Evolutionary conservation across 1,140 invertebrate genomes (phyloP), one percentile per base, ranked within the genome.

Genomic region (Drepana arcuata): DNA sequence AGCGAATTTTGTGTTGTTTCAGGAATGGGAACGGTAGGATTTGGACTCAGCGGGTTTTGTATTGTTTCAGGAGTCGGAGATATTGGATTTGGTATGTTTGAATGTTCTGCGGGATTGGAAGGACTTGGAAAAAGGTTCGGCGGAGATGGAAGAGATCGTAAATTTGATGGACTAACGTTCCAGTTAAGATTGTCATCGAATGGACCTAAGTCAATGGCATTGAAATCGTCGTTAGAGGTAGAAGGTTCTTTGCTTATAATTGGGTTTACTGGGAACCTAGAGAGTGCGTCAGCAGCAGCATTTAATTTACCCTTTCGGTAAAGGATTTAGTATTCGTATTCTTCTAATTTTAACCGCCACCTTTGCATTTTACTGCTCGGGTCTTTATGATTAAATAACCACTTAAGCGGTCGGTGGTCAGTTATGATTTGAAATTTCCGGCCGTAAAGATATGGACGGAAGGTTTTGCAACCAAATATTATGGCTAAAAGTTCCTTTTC

Each of bases 281-380:
- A 26, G 2, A 26, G 24, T 2, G 24, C 24, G n/a, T 26, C 24
- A 10, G 24, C 24, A 10, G 4, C n/a, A 2, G 24, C 10, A 10
- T 26, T 26, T 7, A 26, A 10, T 26, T 26, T 26, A 2, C 24
- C 24, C n/a, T 26, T 26, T 26, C 10, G 4, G 9, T 21, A 21
- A 9, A 21, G 4, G 18, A 21, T 21, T 21, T 21, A n/a, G n/a
- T n/a, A n/a, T n/a, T 48, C 27, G 14, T 48, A 48, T 41, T 48
- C 38, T 26, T 34, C 33, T 26, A 48, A 14, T 41, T 16, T 41
- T 6, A 48, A 24, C 5, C 44, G 27, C 38, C 44, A 48, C 6
- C 44, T 28, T 34, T 23, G 32, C 1, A 44, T 16, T 44, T 44
- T 40, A 7, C 26, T 35, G 9, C n/a, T 10, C n/a, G 24, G 24